Evolutionary conservation across 2,797 vertebrate genomes (phyloP).

Genomic region (Austrolebias charrua): DNA sequence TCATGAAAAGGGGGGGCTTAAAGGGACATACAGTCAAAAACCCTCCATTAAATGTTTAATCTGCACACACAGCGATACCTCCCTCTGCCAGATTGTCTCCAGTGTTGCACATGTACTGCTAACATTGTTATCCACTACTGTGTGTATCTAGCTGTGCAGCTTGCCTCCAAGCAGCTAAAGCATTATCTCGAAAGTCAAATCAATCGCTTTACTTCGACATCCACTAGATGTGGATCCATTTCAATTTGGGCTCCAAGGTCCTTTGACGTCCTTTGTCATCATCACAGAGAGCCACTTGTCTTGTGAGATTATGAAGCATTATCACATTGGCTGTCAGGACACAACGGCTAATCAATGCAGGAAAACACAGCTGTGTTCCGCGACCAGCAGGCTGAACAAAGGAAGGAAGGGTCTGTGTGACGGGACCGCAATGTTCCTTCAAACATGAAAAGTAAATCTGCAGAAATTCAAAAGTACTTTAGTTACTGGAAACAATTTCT

Average conservation of each 20-base stretch:
- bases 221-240: conserved; percentile 42
- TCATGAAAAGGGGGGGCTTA: conserved; percentile 3
- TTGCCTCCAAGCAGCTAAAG: conserved; percentile 1
- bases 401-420: background rate
- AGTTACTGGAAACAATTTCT: no score
- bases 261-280: conserved; percentile 40
- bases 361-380: conserved; percentile 18
- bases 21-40: background rate
- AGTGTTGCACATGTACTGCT: conserved; percentile 3
- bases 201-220: conserved; percentile 32
- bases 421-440: conserved; percentile 1
- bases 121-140: background rate
- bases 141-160: background rate
- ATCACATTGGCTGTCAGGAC: conserved; percentile 48
- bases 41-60: conserved; percentile 1
- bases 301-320: conserved; percentile 31
- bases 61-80: background rate
- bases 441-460: background rate
- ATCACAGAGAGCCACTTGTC: conserved; percentile 44
- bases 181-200: conserved; percentile 31
- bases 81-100: background rate
- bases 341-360: conserved; percentile 56
- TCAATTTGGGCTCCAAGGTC: conserved; percentile 45
- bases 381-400: background rate
- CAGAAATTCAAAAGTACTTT: no score